Percentiles rank a stretch among this genome's conserved stretches.
phyloP scores from a whole-genome alignment of 2,888 invertebrate genomes.

The Clistopyga incitator region DNA sequence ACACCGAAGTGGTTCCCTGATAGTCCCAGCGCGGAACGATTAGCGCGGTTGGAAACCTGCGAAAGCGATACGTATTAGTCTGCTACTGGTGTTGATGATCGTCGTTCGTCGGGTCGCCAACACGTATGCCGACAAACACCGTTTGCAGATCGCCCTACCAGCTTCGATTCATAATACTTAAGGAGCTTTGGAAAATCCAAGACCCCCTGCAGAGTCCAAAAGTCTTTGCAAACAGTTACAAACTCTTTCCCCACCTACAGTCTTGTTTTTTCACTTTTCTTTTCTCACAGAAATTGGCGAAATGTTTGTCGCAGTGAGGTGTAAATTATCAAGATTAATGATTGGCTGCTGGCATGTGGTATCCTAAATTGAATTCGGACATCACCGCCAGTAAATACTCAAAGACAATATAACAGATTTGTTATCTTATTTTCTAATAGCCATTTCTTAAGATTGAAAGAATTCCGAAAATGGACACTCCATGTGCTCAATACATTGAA shows the following conservation, averaged over 20 bases:
- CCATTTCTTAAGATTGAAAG: neutral
- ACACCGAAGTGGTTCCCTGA: conserved; percentile 70
- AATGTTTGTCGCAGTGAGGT: conserved; percentile 30
- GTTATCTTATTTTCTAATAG: neutral
- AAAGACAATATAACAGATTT: neutral
- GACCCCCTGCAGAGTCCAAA: neutral
- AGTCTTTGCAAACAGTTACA: neutral
- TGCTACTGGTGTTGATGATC: conserved; percentile 60
- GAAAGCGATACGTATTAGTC: conserved; percentile 69
- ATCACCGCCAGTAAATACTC: neutral
- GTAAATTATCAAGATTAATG: neutral
- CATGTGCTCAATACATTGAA: neutral
- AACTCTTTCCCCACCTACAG: neutral
- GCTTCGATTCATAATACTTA: conserved; percentile 22
- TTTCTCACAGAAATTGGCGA: conserved; percentile 34
- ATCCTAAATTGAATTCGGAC: conserved; percentile 50
- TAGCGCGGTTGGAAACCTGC: conserved; percentile 78
- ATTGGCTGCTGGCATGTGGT: conserved; percentile 27
- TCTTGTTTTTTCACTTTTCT: neutral
- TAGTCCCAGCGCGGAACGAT: conserved; percentile 79
- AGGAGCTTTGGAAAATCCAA: conserved; percentile 1
- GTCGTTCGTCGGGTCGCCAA: conserved; percentile 41
- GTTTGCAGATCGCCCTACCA: conserved; percentile 1
- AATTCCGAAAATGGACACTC: too few species aligned
- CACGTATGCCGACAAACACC: conserved; percentile 14